Conservation (phyloP, 2,888 invertebrate genomes). For the Megastigmus dorsalis region DNA sequence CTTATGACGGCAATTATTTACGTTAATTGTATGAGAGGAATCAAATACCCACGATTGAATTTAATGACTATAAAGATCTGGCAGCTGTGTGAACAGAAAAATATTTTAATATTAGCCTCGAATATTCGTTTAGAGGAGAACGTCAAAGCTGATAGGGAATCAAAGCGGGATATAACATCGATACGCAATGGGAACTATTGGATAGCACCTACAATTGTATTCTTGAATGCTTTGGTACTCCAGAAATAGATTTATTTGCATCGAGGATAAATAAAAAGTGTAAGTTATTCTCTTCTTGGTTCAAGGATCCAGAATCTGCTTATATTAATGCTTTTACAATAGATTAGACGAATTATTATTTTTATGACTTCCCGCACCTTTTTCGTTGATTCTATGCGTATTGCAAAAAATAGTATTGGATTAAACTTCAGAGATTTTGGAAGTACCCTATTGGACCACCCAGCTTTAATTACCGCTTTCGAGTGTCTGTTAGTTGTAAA, state of each 20-base stretch:
- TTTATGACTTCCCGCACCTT: conserved; percentile 54
- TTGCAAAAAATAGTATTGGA: too few relatives aligned
- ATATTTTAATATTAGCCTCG: conserved; percentile 54
- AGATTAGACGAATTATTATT: conserved; percentile 36
- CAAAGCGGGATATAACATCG: conserved; percentile 46
- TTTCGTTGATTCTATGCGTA: conserved; percentile 13
- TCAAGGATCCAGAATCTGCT: conserved; percentile 33
- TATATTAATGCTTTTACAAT: conserved; percentile 51
- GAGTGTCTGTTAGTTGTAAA: too few relatives aligned
- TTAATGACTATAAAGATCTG: conserved; percentile 52
- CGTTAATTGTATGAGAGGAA: conserved; percentile 51
- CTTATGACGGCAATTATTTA: conserved; percentile 54
- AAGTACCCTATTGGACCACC: too few relatives aligned
- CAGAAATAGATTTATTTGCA: conserved; percentile 52
- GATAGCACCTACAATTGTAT: neutral
- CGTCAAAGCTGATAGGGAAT: conserved; percentile 56
- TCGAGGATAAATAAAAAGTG: conserved; percentile 51
- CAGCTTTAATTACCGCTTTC: too few relatives aligned
- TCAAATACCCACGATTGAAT: conserved; percentile 43
- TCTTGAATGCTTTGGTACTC: conserved; percentile 11
- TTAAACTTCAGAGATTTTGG: too few relatives aligned
- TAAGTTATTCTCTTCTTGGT: conserved; percentile 47
- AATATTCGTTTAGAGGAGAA: conserved; percentile 56
- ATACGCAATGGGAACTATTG: conserved; percentile 52
- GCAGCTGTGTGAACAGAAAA: conserved; percentile 53